Evolutionary conservation across 2,888 invertebrate species (phyloP).

Genomic region (Thecophora atra): DNA sequence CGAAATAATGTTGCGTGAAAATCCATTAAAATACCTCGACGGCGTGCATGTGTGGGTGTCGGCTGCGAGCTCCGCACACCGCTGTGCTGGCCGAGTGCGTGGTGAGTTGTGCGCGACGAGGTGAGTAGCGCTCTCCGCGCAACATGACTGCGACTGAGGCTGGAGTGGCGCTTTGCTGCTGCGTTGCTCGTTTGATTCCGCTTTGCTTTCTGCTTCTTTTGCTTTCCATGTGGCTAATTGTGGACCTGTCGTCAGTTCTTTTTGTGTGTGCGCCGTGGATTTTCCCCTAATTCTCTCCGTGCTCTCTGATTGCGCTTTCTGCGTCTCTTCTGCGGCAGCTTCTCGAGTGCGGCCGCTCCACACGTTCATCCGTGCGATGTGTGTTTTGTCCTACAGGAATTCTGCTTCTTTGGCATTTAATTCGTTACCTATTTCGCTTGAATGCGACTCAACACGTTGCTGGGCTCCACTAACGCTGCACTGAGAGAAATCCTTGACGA

Average conservation of each 20-base stretch:
- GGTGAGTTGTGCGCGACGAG: background rate
- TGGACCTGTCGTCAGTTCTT: constrained; percentile 62
- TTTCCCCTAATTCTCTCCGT: constrained; percentile 9
- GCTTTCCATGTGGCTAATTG: constrained; percentile 57
- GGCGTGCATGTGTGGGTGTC: constrained; percentile 47
- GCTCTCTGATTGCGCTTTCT: background rate
- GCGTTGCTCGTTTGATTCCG: background rate
- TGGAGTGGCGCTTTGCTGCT: background rate
- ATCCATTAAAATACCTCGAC: constrained; percentile 49
- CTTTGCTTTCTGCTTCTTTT: constrained; percentile 21
- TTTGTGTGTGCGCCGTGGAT: constrained; percentile 36
- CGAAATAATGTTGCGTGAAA: constrained; percentile 40
- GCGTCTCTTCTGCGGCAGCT: background rate
- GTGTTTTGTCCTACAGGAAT: constrained; percentile 1
- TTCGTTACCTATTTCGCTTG: constrained; percentile 45
- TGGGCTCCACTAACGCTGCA: constrained; percentile 9
- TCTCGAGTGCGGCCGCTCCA: too few species aligned
- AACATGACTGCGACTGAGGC: background rate
- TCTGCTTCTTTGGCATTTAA: background rate
- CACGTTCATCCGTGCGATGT: background rate
- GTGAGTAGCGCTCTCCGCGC: background rate
- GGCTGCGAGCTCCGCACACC: constrained; percentile 31
- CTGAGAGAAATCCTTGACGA: background rate
- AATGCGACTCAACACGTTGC: constrained; percentile 44
- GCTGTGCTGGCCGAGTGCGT: background rate